A percentile compares a stretch with the other conserved stretches of the same genome.
These are phyloP conservation scores for Osmerus mordax DNA, from an alignment of 2,113 vertebrate species.

Conservation along the genomic window DNA sequence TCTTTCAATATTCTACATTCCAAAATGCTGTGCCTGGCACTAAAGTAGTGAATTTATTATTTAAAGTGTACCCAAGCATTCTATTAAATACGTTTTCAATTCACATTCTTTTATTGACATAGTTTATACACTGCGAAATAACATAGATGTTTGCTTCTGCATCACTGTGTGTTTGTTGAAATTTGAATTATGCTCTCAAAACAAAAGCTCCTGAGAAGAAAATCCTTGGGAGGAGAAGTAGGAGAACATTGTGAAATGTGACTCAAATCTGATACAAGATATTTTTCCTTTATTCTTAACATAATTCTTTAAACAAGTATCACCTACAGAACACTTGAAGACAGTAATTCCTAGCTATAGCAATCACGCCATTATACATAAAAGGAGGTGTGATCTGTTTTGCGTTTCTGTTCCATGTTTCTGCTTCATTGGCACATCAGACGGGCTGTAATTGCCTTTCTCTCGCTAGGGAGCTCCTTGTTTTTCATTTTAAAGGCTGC, in stretches of 20 bases:
- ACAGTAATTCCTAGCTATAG: not conserved
- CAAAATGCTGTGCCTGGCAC: conserved; percentile 18
- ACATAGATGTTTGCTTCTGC: not conserved
- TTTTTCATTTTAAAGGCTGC: conserved; percentile 57
- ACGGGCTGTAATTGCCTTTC: conserved; percentile 56
- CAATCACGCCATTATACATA: conserved; percentile 34
- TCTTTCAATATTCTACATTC: conserved; percentile 41
- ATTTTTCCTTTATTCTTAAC: not conserved
- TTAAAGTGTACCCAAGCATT: conserved; percentile 29
- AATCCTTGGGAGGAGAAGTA: not conserved
- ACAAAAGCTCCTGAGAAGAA: not conserved
- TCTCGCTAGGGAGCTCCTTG: conserved; percentile 50
- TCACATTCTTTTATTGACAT: not conserved
- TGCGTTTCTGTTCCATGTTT: conserved; percentile 34
- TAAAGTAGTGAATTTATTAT: conserved; percentile 39
- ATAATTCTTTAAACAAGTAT: conserved; percentile 21
- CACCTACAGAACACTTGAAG: conserved; percentile 7
- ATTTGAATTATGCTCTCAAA: not conserved
- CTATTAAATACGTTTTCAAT: conserved; percentile 18
- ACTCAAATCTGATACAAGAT: not conserved
- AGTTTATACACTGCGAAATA: not conserved
- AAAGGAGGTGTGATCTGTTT: conserved; percentile 4
- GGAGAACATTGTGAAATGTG: not conserved
- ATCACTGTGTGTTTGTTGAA: too few relatives aligned
- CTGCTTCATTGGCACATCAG: conserved; percentile 53